A percentile compares a stretch with the other conserved stretches of the same genome.
Evolutionary conservation across 2,888 invertebrate species (phyloP).

Genomic region (Athalia cordata): DNA sequence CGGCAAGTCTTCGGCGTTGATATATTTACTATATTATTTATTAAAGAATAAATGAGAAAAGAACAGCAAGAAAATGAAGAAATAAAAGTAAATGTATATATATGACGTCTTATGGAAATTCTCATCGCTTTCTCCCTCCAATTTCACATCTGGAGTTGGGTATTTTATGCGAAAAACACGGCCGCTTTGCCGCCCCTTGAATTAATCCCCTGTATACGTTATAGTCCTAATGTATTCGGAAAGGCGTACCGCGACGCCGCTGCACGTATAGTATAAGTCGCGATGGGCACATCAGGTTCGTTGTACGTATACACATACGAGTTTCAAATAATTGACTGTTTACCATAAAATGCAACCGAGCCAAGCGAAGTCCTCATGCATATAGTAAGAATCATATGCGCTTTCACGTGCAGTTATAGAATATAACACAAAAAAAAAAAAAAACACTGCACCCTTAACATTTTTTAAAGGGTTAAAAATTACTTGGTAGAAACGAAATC

Average conservation of each 20-base stretch:
- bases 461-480: slow-evolving; percentile 18
- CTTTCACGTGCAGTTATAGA: slow-evolving; percentile 27
- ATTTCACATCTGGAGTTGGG: slow-evolving; percentile 17
- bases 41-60: too few relatives aligned
- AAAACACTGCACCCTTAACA: neutral
- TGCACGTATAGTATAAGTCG: neutral
- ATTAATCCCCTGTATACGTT: slow-evolving; percentile 69
- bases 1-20: too few relatives aligned
- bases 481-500: neutral
- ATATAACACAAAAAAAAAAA: neutral
- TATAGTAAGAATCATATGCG: slow-evolving; percentile 35
- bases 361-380: neutral
- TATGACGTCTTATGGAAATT: neutral
- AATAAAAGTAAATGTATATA: neutral
- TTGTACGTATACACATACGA: slow-evolving; percentile 7
- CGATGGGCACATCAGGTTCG: neutral
- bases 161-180: slow-evolving; percentile 49
- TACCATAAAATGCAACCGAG: slow-evolving; percentile 38
- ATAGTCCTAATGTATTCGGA: slow-evolving; percentile 69
- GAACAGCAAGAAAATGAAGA: neutral
- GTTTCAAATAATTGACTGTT: slow-evolving; percentile 41
- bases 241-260: slow-evolving; percentile 54
- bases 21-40: too few relatives aligned
- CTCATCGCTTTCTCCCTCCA: neutral
- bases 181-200: slow-evolving; percentile 71